Base-by-base conservation (phyloP, 2,113 vertebrate species). In the Sylvietta virens region DNA sequence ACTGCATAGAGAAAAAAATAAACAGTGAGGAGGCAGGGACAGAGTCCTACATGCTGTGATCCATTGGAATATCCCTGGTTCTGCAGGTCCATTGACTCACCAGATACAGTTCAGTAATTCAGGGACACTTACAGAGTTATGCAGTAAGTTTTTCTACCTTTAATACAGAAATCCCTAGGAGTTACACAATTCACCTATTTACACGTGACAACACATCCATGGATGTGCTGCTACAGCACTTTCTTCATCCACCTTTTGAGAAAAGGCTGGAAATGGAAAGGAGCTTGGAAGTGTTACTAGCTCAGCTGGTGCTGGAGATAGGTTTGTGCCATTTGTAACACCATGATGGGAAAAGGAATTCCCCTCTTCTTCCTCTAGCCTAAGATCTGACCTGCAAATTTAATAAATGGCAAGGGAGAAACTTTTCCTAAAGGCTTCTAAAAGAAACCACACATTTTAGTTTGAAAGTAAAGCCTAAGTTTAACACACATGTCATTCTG, bases 201-300 rank as follows among this genome's bases (percentile, higher is more conserved):
- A 5, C n/a, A 56, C 1, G 1, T 11, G 44, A 11, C 40, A 50
- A 9, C 24, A n/a, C 9, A 28, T 6, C 28, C 24, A 4, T 0
- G 5, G 37, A 6, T 39, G 22, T 4, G 27, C 26, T 90, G 58
- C 58, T 16, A 2, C 18, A 24, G 19, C 14, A 13, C 35, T 33
- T 60, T 5, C 42, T 19, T 3, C 18, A 69, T 3, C 13, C 57
- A 28, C 39, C 39, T 39, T 69, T 27, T 10, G 27, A 27, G 40
- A 65, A 57, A 67, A 30, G 19, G 15, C 73, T 86, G 40, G 69
- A 26, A 80, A 56, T 23, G 27, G 40, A 53, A 86, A 56, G 15
- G 6, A 47, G 31, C 3, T 7, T 4, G 9, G 7, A 31, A 81
- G 21, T 21, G 44, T 51, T 23, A 47, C 16, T 4, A 19, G 23